phyloP scores from a whole-genome alignment of 2,113 vertebrate species.

The Pao palembangensis region DNA sequence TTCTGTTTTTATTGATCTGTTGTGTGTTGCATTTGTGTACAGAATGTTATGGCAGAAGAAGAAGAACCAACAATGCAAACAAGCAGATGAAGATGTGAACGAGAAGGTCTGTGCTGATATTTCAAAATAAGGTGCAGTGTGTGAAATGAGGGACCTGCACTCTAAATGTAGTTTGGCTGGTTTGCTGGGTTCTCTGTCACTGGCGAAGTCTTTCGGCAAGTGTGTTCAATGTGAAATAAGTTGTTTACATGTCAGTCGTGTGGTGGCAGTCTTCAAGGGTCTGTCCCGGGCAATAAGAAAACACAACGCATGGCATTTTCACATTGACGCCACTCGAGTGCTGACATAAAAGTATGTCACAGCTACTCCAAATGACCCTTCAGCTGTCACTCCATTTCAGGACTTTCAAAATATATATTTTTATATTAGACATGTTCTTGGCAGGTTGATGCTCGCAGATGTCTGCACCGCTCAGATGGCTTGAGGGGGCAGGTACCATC shows the following conservation, averaged over 20 bases:
- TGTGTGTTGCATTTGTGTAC: too few relatives aligned
- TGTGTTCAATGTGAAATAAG: too few relatives aligned
- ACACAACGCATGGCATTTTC: constrained; percentile 40
- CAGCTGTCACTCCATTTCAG: constrained; percentile 37
- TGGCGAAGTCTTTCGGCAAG: constrained; percentile 15
- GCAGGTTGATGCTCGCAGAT: constrained; percentile 72
- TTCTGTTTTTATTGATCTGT: neutral
- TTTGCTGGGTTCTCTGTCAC: constrained; percentile 6
- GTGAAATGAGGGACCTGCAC: constrained; percentile 4
- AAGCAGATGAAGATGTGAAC: constrained; percentile 4
- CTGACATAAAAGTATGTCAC: constrained; percentile 48
- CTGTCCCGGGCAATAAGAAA: constrained; percentile 34
- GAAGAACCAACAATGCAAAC: neutral
- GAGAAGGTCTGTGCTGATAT: neutral
- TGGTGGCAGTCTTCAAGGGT: constrained; percentile 32
- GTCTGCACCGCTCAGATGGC: constrained; percentile 75
- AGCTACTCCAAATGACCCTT: constrained; percentile 54
- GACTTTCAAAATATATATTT: constrained; percentile 51
- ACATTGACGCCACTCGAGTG: constrained; percentile 44
- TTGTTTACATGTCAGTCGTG: constrained; percentile 20
- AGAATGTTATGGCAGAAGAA: too few relatives aligned
- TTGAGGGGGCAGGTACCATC: constrained; percentile 79
- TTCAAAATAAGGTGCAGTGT: neutral
- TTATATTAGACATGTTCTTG: constrained; percentile 69
- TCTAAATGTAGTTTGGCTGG: constrained; percentile 12